These are phyloP conservation scores for Lutjanus campechanus DNA, from an alignment of 2,797 vertebrate genomes.

Conservation along the genomic window DNA sequence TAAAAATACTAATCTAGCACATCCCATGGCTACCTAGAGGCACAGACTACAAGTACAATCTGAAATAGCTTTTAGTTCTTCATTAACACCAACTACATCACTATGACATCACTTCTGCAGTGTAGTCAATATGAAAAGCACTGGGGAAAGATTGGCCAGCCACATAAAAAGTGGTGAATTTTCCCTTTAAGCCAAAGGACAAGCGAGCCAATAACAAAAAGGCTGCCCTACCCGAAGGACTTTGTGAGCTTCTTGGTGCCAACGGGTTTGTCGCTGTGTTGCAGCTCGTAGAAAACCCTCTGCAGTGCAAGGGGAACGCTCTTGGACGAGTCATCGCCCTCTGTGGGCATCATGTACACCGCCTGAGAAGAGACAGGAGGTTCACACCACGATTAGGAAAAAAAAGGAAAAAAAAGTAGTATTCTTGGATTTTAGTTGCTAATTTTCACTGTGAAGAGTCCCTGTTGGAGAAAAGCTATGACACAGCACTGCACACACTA, in stretches of 20 bases:
- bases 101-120: too few relatives aligned
- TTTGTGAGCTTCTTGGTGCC: constrained; percentile 99
- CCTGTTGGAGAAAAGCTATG: neutral
- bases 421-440: neutral
- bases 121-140: too few relatives aligned
- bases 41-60: too few relatives aligned
- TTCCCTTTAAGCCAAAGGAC: neutral
- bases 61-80: too few relatives aligned
- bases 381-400: neutral
- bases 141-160: too few relatives aligned
- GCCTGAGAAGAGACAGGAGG: constrained; percentile 84
- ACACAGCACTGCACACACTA: neutral
- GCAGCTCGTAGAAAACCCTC: constrained; percentile 98
- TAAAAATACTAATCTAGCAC: too few relatives aligned
- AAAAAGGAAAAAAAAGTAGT: neutral
- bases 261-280: constrained; percentile 98
- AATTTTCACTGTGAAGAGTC: neutral
- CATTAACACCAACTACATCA: too few relatives aligned
- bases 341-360: constrained; percentile 99
- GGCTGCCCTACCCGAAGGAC: constrained; percentile 92
- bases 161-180: too few relatives aligned
- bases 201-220: neutral
- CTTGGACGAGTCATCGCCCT: constrained; percentile 99
- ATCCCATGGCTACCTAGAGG: too few relatives aligned
- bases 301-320: constrained; percentile 98